Conservation (phyloP, 1,140 invertebrate species). For the Brachionus rotundiformis region DNA sequence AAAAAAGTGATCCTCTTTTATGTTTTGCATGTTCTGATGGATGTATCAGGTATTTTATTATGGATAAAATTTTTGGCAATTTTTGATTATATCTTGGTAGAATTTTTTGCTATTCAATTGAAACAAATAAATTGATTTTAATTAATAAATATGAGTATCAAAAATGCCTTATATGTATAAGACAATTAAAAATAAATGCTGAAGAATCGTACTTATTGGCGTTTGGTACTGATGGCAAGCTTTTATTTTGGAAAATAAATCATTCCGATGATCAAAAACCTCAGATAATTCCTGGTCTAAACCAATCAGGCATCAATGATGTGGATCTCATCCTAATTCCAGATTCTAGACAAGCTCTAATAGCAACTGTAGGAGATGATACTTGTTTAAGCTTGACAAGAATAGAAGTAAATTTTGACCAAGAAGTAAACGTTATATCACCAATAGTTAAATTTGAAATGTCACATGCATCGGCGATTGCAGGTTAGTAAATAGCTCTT, state of each 20-base stretch:
- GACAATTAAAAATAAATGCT: neutral
- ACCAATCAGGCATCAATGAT: constrained; percentile 50
- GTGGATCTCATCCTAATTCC: neutral
- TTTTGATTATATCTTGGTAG: too few species aligned
- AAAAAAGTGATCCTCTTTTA: neutral
- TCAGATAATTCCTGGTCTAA: neutral
- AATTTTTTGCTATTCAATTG: constrained; percentile 16
- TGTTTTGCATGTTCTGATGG: constrained; percentile 48
- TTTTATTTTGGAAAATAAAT: constrained; percentile 38
- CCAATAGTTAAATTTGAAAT: constrained; percentile 14
- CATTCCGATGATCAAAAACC: neutral
- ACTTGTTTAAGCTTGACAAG: constrained; percentile 24
- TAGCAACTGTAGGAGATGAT: constrained; percentile 50
- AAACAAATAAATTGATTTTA: constrained; percentile 9
- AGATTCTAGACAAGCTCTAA: neutral
- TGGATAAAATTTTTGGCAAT: neutral
- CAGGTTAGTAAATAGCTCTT: constrained; percentile 7
- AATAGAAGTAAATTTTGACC: neutral
- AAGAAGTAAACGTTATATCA: neutral
- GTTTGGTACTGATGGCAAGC: constrained; percentile 36
- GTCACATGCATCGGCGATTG: constrained; percentile 30
- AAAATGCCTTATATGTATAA: constrained; percentile 8
- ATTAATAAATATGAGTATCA: constrained; percentile 12
- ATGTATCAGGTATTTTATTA: constrained; percentile 10
- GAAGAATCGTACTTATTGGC: neutral